Evolutionary conservation across 1,140 invertebrate genomes (phyloP), one percentile per base, ranked within the genome.

Genomic region (Lepidurus packardi): DNA sequence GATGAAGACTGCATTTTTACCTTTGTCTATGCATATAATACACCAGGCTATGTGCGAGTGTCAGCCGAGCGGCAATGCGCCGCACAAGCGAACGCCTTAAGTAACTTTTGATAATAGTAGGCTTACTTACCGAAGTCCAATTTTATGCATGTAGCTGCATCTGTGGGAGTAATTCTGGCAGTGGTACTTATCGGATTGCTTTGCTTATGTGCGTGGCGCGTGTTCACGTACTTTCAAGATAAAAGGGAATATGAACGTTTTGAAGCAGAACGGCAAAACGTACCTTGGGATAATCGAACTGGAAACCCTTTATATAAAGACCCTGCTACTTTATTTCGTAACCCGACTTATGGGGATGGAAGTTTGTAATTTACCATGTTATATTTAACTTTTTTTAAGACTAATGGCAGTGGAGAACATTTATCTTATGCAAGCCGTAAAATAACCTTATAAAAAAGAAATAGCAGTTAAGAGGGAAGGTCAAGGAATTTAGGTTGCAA

Each of bases 1-100:
- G 53, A 65, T 7, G 53, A 16, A 65, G 53, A 65, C 13, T 65
- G 53, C 53, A 65, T 65, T 65, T 65, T 65, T 21, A 65, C 53
- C 6, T 65, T 65, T 21, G 53, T 65, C 6, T 65, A 65, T 4
- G 53, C 53, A 7, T 65, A 65, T 65, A 21, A 65, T 16, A 65
- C 6, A 13, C 53, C 21, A 1, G 53, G 53, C 21, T 65, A 65
- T 21, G 53, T 65, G 53, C 16, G 21, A 16, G 53, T 65, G 53
- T n/a, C 53, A 21, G 7, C 8, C 16, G 53, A 65, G 21, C 53
- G 53, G 0, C 53, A 65, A 21, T 65, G 53, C 7, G 53, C 53
- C 8, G 21, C 53, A 13, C 6, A 13, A 65, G 53, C 53, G 53
- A 8, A 21, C 21, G 53, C 53, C 4, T n/a, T 65, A 65, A 65